A percentile compares a stretch with the other conserved stretches of the same genome.
These are phyloP conservation scores for Beris chalybata DNA, from an alignment of 2,888 invertebrate species.

Conservation along the genomic window DNA sequence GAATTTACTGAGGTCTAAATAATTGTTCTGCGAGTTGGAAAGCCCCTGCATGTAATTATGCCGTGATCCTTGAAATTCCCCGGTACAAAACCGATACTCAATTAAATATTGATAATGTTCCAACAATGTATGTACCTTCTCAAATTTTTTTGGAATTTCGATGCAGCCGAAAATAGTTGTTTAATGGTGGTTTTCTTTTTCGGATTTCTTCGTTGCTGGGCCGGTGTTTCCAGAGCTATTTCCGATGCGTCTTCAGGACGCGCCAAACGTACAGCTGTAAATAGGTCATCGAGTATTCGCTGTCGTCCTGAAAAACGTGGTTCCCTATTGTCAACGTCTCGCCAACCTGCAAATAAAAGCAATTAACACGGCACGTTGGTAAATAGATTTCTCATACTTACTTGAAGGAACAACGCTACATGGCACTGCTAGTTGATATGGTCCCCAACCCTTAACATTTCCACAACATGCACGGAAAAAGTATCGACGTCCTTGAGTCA, in stretches of 20 bases:
- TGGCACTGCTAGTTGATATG: slow-evolving; percentile 75
- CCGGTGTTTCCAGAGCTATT: slow-evolving; percentile 66
- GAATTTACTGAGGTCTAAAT: no score
- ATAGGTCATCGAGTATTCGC: slow-evolving; percentile 73
- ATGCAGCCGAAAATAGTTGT: slow-evolving; percentile 92
- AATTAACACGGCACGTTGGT: background rate
- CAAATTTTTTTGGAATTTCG: slow-evolving; percentile 94
- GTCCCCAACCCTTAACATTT: slow-evolving; percentile 89
- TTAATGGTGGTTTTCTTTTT: slow-evolving; percentile 89
- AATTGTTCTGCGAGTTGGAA: no score
- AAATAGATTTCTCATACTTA: slow-evolving; percentile 56
- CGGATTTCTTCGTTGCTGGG: slow-evolving; percentile 69
- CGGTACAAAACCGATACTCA: no score
- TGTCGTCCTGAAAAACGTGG: slow-evolving; percentile 69
- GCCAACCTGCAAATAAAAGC: slow-evolving; percentile 67
- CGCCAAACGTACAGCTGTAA: slow-evolving; percentile 70
- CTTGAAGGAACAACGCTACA: slow-evolving; percentile 87
- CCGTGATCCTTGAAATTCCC: no score
- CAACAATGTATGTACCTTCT: slow-evolving; percentile 62
- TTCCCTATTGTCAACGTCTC: slow-evolving; percentile 74
- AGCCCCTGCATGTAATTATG: no score
- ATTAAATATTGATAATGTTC: background rate
- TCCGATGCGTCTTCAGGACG: slow-evolving; percentile 64
- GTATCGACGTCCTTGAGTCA: slow-evolving; percentile 84
- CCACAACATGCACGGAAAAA: slow-evolving; percentile 91